Evolutionary conservation across 2,113 vertebrate species (phyloP).

Genomic region (Saimiri boliviensis): DNA sequence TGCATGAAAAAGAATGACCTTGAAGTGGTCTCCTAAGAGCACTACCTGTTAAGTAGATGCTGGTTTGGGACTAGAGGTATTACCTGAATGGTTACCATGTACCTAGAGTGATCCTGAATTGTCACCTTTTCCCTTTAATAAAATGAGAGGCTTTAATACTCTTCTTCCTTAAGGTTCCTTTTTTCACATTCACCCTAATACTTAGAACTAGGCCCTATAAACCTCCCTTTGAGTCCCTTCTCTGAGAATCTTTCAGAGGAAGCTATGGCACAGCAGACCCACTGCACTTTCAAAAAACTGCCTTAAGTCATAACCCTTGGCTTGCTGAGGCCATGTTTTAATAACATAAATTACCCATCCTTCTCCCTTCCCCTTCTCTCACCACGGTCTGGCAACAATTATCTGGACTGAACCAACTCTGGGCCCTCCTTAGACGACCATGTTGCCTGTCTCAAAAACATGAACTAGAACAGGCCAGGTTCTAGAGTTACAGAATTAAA

Average conservation of each 20-base stretch:
- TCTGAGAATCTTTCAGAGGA: background rate
- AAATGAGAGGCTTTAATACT: background rate
- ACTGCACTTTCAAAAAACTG: background rate
- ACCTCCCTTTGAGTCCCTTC: background rate
- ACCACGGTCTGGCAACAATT: background rate
- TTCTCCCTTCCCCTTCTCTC: background rate
- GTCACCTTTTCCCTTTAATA: no score
- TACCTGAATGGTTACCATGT: fast-evolving
- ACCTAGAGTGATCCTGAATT: background rate
- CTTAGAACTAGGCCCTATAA: background rate
- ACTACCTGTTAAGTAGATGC: fast-evolving
- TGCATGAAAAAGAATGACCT: background rate
- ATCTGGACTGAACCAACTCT: background rate
- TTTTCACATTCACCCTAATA: background rate
- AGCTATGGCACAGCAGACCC: background rate
- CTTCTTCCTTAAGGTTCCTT: no score
- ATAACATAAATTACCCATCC: background rate
- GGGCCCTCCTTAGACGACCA: background rate
- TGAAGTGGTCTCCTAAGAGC: background rate
- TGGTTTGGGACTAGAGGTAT: background rate
- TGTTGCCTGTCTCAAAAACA: background rate
- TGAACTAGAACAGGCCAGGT: background rate
- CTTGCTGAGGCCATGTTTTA: background rate
- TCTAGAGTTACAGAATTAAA: background rate
- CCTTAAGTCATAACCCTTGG: background rate